phyloP scores from a whole-genome alignment of 2,888 invertebrate genomes.

The Eubasilissa splendida region DNA sequence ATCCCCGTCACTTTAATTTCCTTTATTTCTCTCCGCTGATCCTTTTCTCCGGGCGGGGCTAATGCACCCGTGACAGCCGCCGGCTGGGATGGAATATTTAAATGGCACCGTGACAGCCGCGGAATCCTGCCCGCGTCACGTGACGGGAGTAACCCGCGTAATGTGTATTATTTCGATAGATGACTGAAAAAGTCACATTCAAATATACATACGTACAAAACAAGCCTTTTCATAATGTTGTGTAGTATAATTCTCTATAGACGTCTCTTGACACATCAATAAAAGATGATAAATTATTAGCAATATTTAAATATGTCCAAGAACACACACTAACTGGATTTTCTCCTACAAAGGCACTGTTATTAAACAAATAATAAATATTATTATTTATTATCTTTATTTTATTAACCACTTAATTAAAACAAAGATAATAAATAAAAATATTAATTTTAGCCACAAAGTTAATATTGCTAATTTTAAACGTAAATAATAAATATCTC shows the following conservation, averaged over 20 bases:
- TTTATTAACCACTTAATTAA: no score
- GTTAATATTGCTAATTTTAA: no score
- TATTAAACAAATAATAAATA: no score
- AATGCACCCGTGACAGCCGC: conserved; percentile 18
- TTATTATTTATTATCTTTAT: no score
- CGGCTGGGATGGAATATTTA: background rate
- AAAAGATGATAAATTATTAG: background rate
- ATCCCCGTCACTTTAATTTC: conserved; percentile 11
- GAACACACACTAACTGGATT: no score
- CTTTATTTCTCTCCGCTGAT: background rate
- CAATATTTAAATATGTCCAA: background rate
- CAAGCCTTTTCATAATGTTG: background rate
- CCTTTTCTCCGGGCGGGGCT: background rate
- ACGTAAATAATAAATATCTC: no score
- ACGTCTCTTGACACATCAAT: background rate
- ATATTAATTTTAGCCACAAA: no score
- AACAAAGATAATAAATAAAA: no score
- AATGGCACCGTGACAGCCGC: background rate
- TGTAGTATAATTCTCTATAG: background rate
- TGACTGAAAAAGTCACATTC: background rate
- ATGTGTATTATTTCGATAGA: conserved; percentile 8
- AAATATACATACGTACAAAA: background rate
- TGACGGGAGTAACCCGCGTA: background rate
- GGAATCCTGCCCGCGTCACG: background rate
- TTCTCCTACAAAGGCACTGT: background rate